Percentiles rank a stretch among this genome's conserved stretches.
Evolutionary conservation across 2,797 vertebrate genomes (phyloP).

Genomic region (Psittacula echo): DNA sequence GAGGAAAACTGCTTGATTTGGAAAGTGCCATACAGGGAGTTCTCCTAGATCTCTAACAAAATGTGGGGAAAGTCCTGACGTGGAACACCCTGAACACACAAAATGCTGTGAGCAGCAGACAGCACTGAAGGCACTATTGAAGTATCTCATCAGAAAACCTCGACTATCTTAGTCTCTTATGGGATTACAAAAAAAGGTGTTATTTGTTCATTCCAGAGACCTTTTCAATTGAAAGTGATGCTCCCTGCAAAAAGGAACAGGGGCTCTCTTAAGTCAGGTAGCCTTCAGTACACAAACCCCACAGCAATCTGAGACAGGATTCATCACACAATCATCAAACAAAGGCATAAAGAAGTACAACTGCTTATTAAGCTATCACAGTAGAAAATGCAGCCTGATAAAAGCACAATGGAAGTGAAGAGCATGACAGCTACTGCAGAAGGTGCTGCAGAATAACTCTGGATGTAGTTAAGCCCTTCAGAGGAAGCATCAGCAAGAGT

Average conservation of each 20-base stretch:
- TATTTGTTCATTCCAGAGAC: neutral
- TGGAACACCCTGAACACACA: neutral
- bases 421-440: neutral
- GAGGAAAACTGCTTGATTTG: neutral
- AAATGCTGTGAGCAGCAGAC: neutral
- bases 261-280: neutral
- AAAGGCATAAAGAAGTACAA: neutral
- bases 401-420: neutral
- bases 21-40: neutral
- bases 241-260: neutral
- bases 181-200: neutral
- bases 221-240: neutral
- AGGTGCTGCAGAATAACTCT: neutral
- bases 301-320: neutral
- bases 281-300: neutral
- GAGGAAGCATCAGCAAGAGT: neutral
- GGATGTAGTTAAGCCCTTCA: neutral
- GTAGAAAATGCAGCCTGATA: neutral
- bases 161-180: neutral
- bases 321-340: neutral
- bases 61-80: neutral
- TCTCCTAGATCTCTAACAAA: neutral
- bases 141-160: neutral
- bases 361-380: neutral
- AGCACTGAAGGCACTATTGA: neutral